phyloP scores from a whole-genome alignment of 2,888 invertebrate species.

The Acanthosepion lycidas region DNA sequence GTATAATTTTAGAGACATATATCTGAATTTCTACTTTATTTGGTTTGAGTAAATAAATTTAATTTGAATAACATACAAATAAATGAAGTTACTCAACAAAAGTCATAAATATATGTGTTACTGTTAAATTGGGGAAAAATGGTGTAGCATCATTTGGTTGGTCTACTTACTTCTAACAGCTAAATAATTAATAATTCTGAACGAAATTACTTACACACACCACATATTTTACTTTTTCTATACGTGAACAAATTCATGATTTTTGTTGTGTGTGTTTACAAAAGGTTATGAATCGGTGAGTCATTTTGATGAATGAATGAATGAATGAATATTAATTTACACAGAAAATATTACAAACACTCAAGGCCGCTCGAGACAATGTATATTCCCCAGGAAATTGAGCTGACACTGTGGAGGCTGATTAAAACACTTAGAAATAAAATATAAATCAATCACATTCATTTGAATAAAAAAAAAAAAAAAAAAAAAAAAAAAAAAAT shows the following conservation, averaged over 20 bases:
- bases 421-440: not conserved
- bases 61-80: too few relatives aligned
- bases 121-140: too few relatives aligned
- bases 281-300: not conserved
- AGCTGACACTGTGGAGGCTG: not conserved
- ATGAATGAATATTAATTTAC: not conserved
- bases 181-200: not conserved
- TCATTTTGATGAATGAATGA: not conserved
- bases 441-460: not conserved
- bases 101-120: too few relatives aligned
- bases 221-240: too few relatives aligned
- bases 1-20: too few relatives aligned
- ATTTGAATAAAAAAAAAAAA: not conserved
- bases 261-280: not conserved
- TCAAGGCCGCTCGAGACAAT: not conserved
- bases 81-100: too few relatives aligned
- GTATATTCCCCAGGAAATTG: not conserved
- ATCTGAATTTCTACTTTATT: too few relatives aligned
- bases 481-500: not conserved
- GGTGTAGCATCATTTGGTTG: too few relatives aligned
- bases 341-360: not conserved
- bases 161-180: not conserved
- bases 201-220: not conserved
- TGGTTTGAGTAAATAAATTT: too few relatives aligned
- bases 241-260: not conserved